Percentiles rank a stretch among this genome's conserved stretches.
These are phyloP conservation scores for Antheraea assamensis DNA, from an alignment of 2,888 invertebrate genomes.

Conservation along the genomic window DNA sequence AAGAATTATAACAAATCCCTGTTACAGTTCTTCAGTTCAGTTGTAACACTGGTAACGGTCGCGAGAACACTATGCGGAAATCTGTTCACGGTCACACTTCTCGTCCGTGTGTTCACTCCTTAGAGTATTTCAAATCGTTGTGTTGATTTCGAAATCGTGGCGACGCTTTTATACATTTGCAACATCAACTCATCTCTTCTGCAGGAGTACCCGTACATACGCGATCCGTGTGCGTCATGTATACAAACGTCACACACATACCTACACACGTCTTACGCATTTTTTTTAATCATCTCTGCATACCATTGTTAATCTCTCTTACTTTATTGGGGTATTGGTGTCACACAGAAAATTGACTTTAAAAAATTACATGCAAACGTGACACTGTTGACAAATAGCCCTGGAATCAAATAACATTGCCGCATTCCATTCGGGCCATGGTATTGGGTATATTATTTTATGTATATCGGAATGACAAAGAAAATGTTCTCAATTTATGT, in stretches of 20 bases:
- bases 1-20: slow-evolving; percentile 38
- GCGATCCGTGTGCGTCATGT: slow-evolving; percentile 41
- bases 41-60: slow-evolving; percentile 51
- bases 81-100: slow-evolving; percentile 63
- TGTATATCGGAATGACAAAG: slow-evolving; percentile 26
- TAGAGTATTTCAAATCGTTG: slow-evolving; percentile 75
- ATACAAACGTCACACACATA: slow-evolving; percentile 50
- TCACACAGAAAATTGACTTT: slow-evolving; percentile 49
- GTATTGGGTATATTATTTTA: slow-evolving; percentile 26
- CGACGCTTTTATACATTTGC: slow-evolving; percentile 79
- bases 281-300: slow-evolving; percentile 65
- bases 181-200: slow-evolving; percentile 72
- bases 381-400: slow-evolving; percentile 37
- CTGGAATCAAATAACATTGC: slow-evolving; percentile 34
- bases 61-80: slow-evolving; percentile 67
- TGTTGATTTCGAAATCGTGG: slow-evolving; percentile 80
- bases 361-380: background rate
- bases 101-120: slow-evolving; percentile 68
- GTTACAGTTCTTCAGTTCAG: slow-evolving; percentile 60
- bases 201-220: slow-evolving; percentile 52
- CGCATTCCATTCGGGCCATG: slow-evolving; percentile 26
- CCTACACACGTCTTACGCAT: slow-evolving; percentile 50
- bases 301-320: slow-evolving; percentile 58
- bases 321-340: slow-evolving; percentile 40
- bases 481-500: slow-evolving; percentile 38